Base-by-base conservation (phyloP, 1,140 invertebrate species). In the Drosophila subobscura region DNA sequence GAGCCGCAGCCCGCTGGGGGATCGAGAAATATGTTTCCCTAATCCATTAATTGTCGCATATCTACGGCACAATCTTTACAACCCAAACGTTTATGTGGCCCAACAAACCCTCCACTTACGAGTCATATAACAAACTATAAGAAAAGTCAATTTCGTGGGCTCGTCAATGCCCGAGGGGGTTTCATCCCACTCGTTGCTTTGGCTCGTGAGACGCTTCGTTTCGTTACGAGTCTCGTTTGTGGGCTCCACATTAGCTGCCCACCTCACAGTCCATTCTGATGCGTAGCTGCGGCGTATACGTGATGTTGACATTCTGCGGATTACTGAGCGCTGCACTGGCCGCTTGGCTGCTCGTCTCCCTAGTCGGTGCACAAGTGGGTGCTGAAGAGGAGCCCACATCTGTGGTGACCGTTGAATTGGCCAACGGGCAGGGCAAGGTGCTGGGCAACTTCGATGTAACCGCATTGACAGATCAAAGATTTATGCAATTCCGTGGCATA, bases 351-450 rank as follows among this genome's bases (percentile, higher is more conserved):
- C 22, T 86, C 45, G 51, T 88, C 20, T 53, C 47, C 16, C 52
- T 74, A 8, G 52, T 37, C 29, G 44, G 46, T 7, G 42, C 37
- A 1, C 10, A 40, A 37, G 33, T 0, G n/a, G 75, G 42, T 7
- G 61, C 64, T 6, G 65, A 49, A 16, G 57, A 57, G 0, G 33
- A 25, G 1, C 44, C 65, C 7, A 37, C 27, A 40, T 29, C 52
- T 16, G 86, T 74, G 1, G 29, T 79, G 4, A 56, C 52, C 0
- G 51, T 88, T 0, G 33, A 78, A 37, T 33, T 86, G 4, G 44
- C 60, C 7, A 59, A 92, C 89, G 67, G 93, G 89, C 57, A 94
- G 54, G 90, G 91, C 63, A 92, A 92, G 61, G 92, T 93, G 53
- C 92, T 92, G 4, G 91, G 91, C 14, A 89, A 88, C 52, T 68